Base-by-base conservation (phyloP, 2,888 invertebrate species). In the Volucella bombylans region DNA sequence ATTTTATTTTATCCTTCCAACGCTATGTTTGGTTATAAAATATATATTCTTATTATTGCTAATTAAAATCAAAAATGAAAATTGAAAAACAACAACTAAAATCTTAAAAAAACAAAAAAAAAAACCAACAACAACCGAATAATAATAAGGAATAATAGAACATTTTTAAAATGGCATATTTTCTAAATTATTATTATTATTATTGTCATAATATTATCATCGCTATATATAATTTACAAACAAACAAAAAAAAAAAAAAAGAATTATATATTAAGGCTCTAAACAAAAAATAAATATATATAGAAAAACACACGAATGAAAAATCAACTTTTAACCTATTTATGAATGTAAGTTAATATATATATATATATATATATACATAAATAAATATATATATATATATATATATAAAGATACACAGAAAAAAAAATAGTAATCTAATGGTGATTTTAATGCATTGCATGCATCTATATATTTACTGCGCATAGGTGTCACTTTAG, bases 271-370 rank as follows among this genome's bases (percentile, higher is more conserved):
- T 81, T 78, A 79, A 82, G 82, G 67, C 72, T 73, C 64, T 73
- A 73, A 23, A 23, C 55, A 39, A 49, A 65, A 76, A 49, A 47
- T 23, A 71, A 43, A 72, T 23, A 59, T 31, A 76, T 54, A 71
- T 52, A 72, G 54, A 71, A 39, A 50, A 38, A 64, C 62, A 80
- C 77, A 67, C 59, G 62, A 68, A 55, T 65, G 15, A 12, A 78
- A 82, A 78, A 82, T 79, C 62, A 86, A 74, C 80, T 82, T 86
- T 86, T 74, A 82, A 80, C 78, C 74, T 87, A 83, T 83, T 80
- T 71, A 83, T 86, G 79, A 78, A 83, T 82, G 69, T 73, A 82
- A 79, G 81, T 81, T 65, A 82, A 80, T 31, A 55, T 62, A 31
- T 31, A 31, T 31, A 31, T 31, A 31, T 31, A 31, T 6, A 31